These are phyloP conservation scores for Tetanocera ferruginea DNA, from an alignment of 2,888 invertebrate genomes.

Conservation along the genomic window DNA sequence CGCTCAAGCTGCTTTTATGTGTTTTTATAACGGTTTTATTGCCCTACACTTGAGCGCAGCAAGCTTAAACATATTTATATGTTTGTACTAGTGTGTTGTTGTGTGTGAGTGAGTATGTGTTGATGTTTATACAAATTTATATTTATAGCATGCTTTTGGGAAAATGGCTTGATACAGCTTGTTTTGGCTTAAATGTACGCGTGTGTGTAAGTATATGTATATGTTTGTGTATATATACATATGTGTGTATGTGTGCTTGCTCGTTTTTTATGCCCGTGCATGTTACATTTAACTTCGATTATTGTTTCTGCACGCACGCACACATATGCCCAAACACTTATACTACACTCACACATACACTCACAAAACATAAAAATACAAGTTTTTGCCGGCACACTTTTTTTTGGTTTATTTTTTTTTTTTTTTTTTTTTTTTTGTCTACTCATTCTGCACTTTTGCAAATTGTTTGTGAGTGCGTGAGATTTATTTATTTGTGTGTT, in stretches of 20 bases:
- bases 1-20: background rate
- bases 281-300: background rate
- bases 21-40: background rate
- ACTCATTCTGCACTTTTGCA: no score
- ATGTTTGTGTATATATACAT: background rate
- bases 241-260: background rate
- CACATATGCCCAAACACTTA: background rate
- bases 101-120: background rate
- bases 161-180: background rate
- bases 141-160: background rate
- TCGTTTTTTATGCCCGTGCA: no score
- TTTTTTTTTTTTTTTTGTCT: no score
- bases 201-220: no score
- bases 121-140: no score
- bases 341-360: no score
- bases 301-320: background rate
- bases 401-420: no score
- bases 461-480: no score
- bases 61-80: background rate
- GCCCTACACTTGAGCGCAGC: constrained; percentile 1
- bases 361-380: no score
- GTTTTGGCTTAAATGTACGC: no score
- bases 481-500: no score
- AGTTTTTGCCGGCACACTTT: no score
- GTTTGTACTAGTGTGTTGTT: background rate